Conservation (phyloP, 1,140 invertebrate species). For the Cydia splendana region DNA sequence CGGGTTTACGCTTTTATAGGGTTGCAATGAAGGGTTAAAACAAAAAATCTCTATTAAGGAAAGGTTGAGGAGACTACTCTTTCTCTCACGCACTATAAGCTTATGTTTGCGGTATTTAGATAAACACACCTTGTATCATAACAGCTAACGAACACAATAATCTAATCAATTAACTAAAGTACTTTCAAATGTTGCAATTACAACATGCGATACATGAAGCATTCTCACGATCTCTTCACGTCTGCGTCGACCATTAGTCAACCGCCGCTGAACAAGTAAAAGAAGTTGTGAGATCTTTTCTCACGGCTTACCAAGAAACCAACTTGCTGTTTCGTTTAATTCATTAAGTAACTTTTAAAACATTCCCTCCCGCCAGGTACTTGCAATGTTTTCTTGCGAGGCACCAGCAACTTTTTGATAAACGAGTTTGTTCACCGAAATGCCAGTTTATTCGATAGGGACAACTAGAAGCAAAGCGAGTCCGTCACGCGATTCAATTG, state of each 20-base stretch:
- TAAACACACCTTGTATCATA: no score
- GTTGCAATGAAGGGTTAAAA: background rate
- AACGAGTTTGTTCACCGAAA: conserved; percentile 24
- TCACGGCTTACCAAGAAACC: conserved; percentile 46
- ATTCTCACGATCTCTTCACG: conserved; percentile 52
- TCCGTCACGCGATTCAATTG: conserved; percentile 27
- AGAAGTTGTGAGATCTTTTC: conserved; percentile 55
- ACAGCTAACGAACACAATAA: background rate
- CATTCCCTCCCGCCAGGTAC: conserved; percentile 17
- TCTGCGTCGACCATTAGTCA: conserved; percentile 43
- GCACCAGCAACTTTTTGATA: conserved; percentile 17
- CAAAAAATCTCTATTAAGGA: background rate
- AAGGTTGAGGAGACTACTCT: background rate
- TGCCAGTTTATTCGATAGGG: conserved; percentile 20
- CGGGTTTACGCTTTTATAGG: background rate
- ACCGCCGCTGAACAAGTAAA: conserved; percentile 49
- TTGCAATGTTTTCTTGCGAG: conserved; percentile 19
- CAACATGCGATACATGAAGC: conserved; percentile 37
- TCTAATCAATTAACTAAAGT: conserved; percentile 20
- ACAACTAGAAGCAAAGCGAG: conserved; percentile 10
- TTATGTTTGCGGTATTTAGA: no score
- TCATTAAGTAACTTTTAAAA: conserved; percentile 37
- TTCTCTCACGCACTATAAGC: no score
- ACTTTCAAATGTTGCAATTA: conserved; percentile 43
- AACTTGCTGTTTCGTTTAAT: conserved; percentile 56